Conservation (phyloP, 2,888 invertebrate species). For the Cheilosia vernalis region DNA sequence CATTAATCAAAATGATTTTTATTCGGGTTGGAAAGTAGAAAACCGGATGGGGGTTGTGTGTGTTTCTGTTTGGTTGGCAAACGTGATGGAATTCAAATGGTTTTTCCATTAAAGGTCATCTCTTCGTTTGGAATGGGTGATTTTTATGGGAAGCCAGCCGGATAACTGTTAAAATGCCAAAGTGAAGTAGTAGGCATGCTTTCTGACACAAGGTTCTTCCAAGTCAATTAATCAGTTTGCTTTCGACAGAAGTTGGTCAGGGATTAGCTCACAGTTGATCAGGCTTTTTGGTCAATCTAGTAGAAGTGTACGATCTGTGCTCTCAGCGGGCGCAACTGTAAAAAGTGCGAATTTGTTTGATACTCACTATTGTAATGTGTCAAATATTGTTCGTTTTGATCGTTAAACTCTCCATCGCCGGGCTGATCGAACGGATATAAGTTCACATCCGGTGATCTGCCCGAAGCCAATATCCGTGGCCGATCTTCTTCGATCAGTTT, state of each 20-base stretch:
- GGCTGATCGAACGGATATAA: conserved; percentile 82
- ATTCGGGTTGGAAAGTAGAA: conserved; percentile 25
- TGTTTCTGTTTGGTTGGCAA: conserved; percentile 31
- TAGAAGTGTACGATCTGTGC: no score
- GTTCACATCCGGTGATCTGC: conserved; percentile 82
- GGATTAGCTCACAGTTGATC: background rate
- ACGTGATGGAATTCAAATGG: conserved; percentile 64
- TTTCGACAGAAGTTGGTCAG: conserved; percentile 50
- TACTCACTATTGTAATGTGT: conserved; percentile 82
- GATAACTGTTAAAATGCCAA: conserved; percentile 53
- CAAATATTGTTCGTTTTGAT: conserved; percentile 81
- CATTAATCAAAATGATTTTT: conserved; percentile 74
- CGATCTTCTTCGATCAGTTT: conserved; percentile 83
- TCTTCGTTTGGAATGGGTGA: background rate
- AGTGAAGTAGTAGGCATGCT: conserved; percentile 44
- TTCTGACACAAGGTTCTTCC: conserved; percentile 35
- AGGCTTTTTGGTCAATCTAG: background rate
- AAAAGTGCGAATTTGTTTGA: background rate
- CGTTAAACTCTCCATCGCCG: conserved; percentile 78
- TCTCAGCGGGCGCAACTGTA: background rate
- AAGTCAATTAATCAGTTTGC: conserved; percentile 52
- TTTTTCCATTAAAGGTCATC: conserved; percentile 17
- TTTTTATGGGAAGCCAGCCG: conserved; percentile 17
- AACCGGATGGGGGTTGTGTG: background rate
- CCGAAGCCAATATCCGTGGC: conserved; percentile 83